Percentiles rank a stretch among this genome's conserved stretches.
These are phyloP conservation scores for Sarcophilus harrisii DNA, from an alignment of 2,797 vertebrate species.

Conservation along the genomic window DNA sequence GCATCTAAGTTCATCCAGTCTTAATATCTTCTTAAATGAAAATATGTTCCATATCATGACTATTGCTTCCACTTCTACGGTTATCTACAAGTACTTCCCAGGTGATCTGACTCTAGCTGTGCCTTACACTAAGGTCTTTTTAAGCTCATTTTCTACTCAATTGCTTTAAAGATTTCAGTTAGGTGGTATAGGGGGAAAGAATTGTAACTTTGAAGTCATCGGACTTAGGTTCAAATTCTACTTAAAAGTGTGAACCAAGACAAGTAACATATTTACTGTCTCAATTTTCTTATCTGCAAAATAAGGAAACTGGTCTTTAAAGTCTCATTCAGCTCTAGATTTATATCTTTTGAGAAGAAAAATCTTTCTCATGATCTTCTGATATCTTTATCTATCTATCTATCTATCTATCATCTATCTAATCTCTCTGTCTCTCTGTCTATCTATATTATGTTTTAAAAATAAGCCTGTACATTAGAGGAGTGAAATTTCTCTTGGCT, in stretches of 20 bases:
- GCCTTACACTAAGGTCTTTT: neutral
- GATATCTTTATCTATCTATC: neutral
- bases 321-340: neutral
- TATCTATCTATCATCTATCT: no score
- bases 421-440: no score
- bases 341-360: neutral
- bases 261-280: neutral
- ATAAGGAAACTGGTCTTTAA: neutral
- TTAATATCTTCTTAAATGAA: neutral
- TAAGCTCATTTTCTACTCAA: neutral
- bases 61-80: neutral
- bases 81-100: neutral
- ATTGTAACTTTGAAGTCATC: neutral
- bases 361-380: neutral
- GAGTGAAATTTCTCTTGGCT: neutral
- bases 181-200: neutral
- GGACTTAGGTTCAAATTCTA: neutral
- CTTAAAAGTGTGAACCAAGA: neutral
- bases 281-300: neutral
- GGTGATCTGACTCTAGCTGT: neutral
- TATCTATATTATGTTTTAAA: neutral
- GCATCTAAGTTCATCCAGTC: neutral
- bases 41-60: neutral
- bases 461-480: neutral
- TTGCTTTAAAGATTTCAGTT: neutral